A percentile compares a stretch with the other conserved stretches of the same genome.
phyloP scores from a whole-genome alignment of 2,888 invertebrate genomes.

The Octodonta nipae region DNA sequence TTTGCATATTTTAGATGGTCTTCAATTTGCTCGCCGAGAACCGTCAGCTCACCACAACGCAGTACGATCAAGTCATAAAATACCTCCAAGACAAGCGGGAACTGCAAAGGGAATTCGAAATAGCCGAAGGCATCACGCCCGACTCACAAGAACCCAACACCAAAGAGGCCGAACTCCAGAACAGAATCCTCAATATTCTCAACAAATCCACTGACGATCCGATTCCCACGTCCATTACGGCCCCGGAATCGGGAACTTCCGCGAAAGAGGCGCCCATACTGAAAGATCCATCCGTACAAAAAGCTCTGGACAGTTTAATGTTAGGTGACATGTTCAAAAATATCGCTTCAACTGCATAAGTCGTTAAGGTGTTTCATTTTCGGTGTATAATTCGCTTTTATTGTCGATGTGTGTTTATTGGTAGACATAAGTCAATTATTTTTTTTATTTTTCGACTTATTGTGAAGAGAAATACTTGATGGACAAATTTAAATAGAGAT shows the following conservation, averaged over 20 bases:
- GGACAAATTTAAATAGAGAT: too few species aligned
- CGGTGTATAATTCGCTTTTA: too few species aligned
- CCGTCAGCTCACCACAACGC: conserved; percentile 57
- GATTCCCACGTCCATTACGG: conserved; percentile 26
- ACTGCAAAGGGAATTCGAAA: conserved; percentile 59
- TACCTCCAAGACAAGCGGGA: conserved; percentile 63
- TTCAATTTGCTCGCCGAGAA: conserved; percentile 74
- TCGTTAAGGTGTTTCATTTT: too few species aligned
- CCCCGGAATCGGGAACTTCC: conserved; percentile 23
- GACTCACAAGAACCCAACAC: conserved; percentile 25
- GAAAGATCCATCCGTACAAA: conserved; percentile 64
- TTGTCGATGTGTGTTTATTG: too few species aligned
- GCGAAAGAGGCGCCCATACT: conserved; percentile 40
- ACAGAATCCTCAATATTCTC: conserved; percentile 63
- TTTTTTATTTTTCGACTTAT: too few species aligned
- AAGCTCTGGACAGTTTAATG: conserved; percentile 58
- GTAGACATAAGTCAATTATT: too few species aligned
- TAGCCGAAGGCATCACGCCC: conserved; percentile 49
- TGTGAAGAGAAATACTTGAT: too few species aligned
- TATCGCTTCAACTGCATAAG: too few species aligned
- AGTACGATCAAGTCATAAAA: conserved; percentile 63
- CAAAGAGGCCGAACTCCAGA: conserved; percentile 53
- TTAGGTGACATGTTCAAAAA: conserved; percentile 45
- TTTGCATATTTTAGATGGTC: conserved; percentile 37
- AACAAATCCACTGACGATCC: conserved; percentile 29